These are phyloP conservation scores for Melitaea cinxia DNA, from an alignment of 1,140 invertebrate genomes.

Conservation along the genomic window DNA sequence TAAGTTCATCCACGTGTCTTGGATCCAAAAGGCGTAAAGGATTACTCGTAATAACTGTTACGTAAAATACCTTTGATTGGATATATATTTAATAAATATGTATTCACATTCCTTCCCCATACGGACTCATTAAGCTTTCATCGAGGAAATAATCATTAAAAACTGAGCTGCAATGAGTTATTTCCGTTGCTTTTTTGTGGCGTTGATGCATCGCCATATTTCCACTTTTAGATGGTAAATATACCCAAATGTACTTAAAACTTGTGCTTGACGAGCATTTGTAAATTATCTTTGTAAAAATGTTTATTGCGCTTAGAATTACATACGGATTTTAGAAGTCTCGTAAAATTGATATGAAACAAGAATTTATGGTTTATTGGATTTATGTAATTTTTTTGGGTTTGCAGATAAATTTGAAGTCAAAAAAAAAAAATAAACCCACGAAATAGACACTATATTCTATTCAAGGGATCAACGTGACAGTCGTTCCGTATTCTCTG, in stretches of 20 bases:
- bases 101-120: constrained; percentile 19
- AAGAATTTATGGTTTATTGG: no score
- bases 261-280: no score
- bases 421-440: not conserved
- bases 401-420: no score
- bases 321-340: no score
- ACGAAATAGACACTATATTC: not conserved
- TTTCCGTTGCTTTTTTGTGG: constrained; percentile 51
- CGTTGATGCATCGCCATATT: constrained; percentile 15
- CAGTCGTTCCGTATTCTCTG: not conserved
- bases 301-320: no score
- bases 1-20: not conserved
- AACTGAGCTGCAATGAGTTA: constrained; percentile 65
- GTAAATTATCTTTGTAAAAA: no score
- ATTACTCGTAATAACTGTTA: constrained; percentile 2
- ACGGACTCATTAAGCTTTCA: constrained; percentile 65
- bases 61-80: not conserved
- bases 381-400: no score
- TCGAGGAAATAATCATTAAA: constrained; percentile 67
- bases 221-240: not conserved
- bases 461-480: not conserved
- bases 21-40: not conserved
- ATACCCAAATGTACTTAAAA: no score
- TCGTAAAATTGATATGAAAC: no score
- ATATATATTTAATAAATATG: constrained; percentile 4